Evolutionary conservation across 2,888 invertebrate genomes (phyloP), one percentile per base, ranked within the genome.

Genomic region (Lithophane socia): DNA sequence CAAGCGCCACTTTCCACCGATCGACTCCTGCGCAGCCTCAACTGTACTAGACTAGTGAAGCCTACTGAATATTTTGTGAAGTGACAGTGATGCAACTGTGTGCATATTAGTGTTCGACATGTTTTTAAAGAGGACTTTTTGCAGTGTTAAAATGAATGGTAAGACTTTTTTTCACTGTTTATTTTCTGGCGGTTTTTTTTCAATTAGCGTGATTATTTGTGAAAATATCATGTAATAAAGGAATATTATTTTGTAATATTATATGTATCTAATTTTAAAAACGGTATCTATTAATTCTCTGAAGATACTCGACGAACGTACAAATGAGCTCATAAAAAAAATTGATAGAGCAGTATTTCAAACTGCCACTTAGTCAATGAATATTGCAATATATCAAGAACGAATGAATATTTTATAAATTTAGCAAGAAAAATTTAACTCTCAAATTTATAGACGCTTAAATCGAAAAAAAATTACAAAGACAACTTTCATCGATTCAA

Each of bases 31-130:
- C 89, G 91, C 90, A 87, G 74, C 85, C 84, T 80, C 83, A 77
- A 75, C 80, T 82, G 83, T 87, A 75, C 37, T 86, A 80, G 18
- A 75, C 74, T 70, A 80, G 79, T 83, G 83, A 82, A 76, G 77
- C 79, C 66, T 75, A 76, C n/a, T 72, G 77, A 80, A 73, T 83
- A 80, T 75, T 77, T 86, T 86, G 95, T 95, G 93, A 87, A 93
- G 95, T 95, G 95, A 91, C 88, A 94, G 96, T 96, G 96, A 96
- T 96, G 95, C 92, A 89, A 92, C 86, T 86, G 79, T 86, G 92
- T 94, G 94, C 92, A 91, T 89, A 90, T 87, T 91, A 91, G 92
- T 95, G 92, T 91, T 90, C 79, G 76, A 83, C 82, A 90, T 91
- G 89, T 89, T 91, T 89, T 80, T 83, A 87, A 84, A 89, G 85